Conservation (phyloP, 2,113 vertebrate species). For the Scophthalmus maximus region DNA sequence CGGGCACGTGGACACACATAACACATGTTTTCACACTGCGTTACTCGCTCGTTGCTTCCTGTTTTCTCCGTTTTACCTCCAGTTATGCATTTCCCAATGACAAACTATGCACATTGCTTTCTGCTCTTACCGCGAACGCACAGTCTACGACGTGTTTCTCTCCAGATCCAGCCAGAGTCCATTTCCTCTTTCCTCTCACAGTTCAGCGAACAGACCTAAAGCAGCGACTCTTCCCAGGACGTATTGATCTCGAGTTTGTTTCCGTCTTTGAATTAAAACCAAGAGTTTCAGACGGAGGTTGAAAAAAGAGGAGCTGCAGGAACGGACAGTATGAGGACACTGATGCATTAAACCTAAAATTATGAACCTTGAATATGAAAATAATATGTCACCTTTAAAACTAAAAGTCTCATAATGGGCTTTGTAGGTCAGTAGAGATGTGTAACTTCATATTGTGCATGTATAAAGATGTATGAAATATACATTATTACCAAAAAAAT, state of each 20-base stretch:
- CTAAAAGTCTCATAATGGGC: too few species aligned
- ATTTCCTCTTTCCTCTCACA: constrained; percentile 26
- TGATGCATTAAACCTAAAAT: too few species aligned
- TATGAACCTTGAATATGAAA: too few species aligned
- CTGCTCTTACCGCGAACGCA: not conserved
- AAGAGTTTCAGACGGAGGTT: too few species aligned
- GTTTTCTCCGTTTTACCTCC: not conserved
- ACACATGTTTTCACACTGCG: constrained; percentile 6
- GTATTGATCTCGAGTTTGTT: constrained; percentile 47
- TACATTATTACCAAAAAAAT: too few species aligned
- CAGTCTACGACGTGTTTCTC: constrained; percentile 1
- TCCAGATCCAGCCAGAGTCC: not conserved
- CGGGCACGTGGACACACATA: constrained; percentile 9
- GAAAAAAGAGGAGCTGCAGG: too few species aligned
- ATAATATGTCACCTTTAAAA: too few species aligned
- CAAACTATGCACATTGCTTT: not conserved
- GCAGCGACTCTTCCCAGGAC: constrained; percentile 39
- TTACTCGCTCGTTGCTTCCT: not conserved
- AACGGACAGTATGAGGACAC: too few species aligned
- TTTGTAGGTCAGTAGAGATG: too few species aligned
- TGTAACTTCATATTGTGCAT: too few species aligned
- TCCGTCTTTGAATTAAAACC: too few species aligned
- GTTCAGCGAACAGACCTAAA: constrained; percentile 44
- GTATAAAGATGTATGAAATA: too few species aligned
- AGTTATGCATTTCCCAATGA: not conserved